These are phyloP conservation scores for Meiosimyza platycephala DNA, from an alignment of 2,888 invertebrate genomes.

Conservation along the genomic window DNA sequence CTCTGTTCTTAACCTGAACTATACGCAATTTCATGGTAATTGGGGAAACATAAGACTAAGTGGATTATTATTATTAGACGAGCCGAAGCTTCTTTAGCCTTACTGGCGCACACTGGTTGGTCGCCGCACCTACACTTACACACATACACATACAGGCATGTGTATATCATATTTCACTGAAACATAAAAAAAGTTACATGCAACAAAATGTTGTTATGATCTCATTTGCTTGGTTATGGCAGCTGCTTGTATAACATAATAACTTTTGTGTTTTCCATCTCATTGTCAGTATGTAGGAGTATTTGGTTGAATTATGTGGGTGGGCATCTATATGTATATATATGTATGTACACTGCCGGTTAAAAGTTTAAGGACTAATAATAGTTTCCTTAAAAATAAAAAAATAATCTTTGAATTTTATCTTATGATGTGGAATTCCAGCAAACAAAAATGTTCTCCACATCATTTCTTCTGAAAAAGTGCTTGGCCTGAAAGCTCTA, in stretches of 20 bases:
- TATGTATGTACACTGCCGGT: neutral
- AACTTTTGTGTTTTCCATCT: constrained; percentile 15
- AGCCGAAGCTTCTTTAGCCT: constrained; percentile 5
- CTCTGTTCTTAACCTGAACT: constrained; percentile 18
- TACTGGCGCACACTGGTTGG: neutral
- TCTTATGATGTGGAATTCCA: too few species aligned
- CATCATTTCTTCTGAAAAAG: too few species aligned
- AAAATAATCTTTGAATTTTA: too few species aligned
- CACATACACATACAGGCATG: neutral
- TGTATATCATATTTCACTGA: constrained; percentile 1
- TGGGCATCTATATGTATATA: constrained; percentile 3
- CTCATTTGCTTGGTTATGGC: constrained; percentile 32
- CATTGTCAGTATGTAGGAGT: too few species aligned
- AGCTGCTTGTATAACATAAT: constrained; percentile 24
- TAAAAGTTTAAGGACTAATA: too few species aligned
- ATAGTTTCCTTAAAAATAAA: too few species aligned
- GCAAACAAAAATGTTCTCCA: too few species aligned
- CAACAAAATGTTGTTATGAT: constrained; percentile 32
- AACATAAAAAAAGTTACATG: constrained; percentile 8
- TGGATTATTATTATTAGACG: constrained; percentile 44
- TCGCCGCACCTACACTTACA: neutral
- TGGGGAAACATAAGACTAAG: constrained; percentile 44
- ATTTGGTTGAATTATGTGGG: constrained; percentile 11
- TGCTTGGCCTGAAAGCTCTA: too few species aligned
- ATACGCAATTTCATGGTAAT: constrained; percentile 33